Evolutionary conservation across 2,113 vertebrate species (phyloP), one percentile per base, ranked within the genome.

Genomic region (Osmerus eperlanus): DNA sequence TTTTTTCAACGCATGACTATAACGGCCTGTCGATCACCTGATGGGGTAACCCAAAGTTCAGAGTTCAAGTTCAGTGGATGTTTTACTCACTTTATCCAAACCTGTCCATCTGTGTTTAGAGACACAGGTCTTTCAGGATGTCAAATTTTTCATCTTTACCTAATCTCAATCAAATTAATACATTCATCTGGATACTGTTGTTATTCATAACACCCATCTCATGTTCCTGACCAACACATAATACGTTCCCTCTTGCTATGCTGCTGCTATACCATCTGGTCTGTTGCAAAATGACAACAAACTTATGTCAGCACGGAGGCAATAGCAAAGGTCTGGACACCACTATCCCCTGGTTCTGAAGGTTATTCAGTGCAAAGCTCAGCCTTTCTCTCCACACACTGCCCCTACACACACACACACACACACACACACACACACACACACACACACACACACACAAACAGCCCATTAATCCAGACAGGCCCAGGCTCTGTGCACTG

Each of bases 391-490:
- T 14, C 12, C 59, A 21, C 21, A 14, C 21, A 25, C 19, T 13
- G 59, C 59, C 12, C 11, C 58, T 21, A 4, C 7, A 60, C 21
- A 25, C 11, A 9, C 23, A 19, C 23, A 12, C 21, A 4, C 53
- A n/a, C 58, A 84, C 89, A 87, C 88, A 87, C 87, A 90, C 21
- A 23, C 21, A 23, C 21, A 23, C 21, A 23, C 11, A 19, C 12
- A 13, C 59, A 0, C 59, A 61, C 19, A 25, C 25, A 21, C 5
- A 11, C 21, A 4, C 53, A n/a, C 58, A 84, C 89, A 87, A 89
- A 87, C 87, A 90, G 89, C 87, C 90, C 88, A 91, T 91, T 90
- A 91, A 91, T 89, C 90, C 89, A 89, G 88, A 86, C 87, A 89
- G 89, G 88, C 88, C 84, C 87, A 87, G 86, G 58, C 88, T 16